Conservation (phyloP, 53 echinoderm and acorn worm species). For the Mesocentrotus franciscanus region DNA sequence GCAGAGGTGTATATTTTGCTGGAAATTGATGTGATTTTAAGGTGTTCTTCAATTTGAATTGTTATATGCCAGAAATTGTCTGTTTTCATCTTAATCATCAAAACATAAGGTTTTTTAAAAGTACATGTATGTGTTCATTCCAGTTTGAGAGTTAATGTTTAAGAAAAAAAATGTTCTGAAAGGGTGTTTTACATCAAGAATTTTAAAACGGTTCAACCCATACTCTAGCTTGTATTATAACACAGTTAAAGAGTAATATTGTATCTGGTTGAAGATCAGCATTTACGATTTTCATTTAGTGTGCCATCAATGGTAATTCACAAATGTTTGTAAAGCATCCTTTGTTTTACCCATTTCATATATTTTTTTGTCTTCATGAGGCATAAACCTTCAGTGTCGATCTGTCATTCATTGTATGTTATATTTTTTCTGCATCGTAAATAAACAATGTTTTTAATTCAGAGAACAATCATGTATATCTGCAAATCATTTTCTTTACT, state of each 20-base stretch:
- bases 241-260: not conserved
- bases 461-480: not conserved
- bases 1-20: constrained; percentile 61
- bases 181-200: constrained; percentile 17
- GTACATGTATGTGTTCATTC: constrained; percentile 33
- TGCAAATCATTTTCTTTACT: not conserved
- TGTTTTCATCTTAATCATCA: constrained; percentile 16
- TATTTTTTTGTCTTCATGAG: not conserved
- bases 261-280: not conserved
- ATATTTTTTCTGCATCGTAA: constrained; percentile 35
- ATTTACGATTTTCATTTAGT: not conserved
- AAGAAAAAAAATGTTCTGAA: constrained; percentile 17
- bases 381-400: not conserved
- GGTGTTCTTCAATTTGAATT: constrained; percentile 47
- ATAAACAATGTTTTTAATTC: constrained; percentile 57
- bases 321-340: not conserved
- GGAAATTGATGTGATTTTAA: constrained; percentile 54
- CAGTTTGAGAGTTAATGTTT: constrained; percentile 43
- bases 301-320: not conserved
- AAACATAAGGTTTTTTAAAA: constrained; percentile 17
- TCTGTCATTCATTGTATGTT: constrained; percentile 26
- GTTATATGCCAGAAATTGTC: constrained; percentile 26
- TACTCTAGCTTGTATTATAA: not conserved
- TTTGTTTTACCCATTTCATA: not conserved
- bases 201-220: not conserved